phyloP scores from a whole-genome alignment of 1,140 invertebrate species.

The Zaprionus nigranus region DNA sequence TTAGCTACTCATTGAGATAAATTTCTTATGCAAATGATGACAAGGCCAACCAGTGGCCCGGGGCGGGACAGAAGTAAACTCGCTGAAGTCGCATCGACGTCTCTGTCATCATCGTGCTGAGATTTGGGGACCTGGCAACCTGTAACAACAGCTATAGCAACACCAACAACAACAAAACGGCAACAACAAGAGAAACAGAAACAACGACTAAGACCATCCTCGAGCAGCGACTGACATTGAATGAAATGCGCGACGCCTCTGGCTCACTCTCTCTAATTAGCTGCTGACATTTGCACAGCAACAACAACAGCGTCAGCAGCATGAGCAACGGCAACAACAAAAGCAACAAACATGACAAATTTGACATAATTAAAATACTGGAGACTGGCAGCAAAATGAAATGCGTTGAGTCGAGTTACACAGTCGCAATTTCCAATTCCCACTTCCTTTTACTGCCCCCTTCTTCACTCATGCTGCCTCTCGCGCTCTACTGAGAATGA shows the following conservation, averaged over 20 bases:
- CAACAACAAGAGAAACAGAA: background rate
- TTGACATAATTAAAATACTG: slow-evolving; percentile 79
- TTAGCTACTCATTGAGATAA: slow-evolving; percentile 83
- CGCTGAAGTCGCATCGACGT: slow-evolving; percentile 73
- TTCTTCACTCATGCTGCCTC: no score
- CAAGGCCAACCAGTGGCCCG: slow-evolving; percentile 65
- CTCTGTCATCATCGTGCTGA: slow-evolving; percentile 31
- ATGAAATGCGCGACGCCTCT: slow-evolving; percentile 64
- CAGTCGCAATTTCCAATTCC: slow-evolving; percentile 17
- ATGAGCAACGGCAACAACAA: slow-evolving; percentile 13
- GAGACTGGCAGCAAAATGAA: slow-evolving; percentile 50
- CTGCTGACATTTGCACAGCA: slow-evolving; percentile 74
- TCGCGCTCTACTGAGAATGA: slow-evolving; percentile 20
- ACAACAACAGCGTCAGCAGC: slow-evolving; percentile 25
- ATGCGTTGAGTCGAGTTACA: slow-evolving; percentile 43
- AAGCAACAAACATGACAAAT: slow-evolving; percentile 54
- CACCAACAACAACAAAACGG: background rate
- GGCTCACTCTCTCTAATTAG: slow-evolving; percentile 77
- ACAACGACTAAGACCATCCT: slow-evolving; percentile 35
- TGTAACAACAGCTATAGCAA: slow-evolving; percentile 31
- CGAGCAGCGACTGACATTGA: slow-evolving; percentile 67
- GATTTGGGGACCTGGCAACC: slow-evolving; percentile 66
- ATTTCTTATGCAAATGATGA: slow-evolving; percentile 82
- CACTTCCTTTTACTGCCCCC: background rate
- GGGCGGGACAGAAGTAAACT: slow-evolving; percentile 15